Evolutionary conservation across 2,113 vertebrate genomes (phyloP), one percentile per base, ranked within the genome.

Genomic region (Albula goreensis): DNA sequence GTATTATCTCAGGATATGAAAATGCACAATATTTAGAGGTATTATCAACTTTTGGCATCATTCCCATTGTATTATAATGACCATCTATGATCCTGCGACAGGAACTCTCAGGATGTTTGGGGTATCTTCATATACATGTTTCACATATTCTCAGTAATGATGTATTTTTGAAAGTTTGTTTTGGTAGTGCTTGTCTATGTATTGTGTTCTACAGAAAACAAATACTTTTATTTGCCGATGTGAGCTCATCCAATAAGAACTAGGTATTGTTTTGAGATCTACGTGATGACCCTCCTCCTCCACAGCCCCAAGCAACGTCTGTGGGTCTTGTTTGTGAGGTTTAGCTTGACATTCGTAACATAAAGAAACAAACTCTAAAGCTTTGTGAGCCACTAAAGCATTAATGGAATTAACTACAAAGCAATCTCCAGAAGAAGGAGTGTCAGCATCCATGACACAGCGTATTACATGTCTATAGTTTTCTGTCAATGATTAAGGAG

Each of bases 401-500:
- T 74, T 22, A 31, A 9, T 7, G 70, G 70, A 10, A 25, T 8
- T 74, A 74, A 25, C 70, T 74, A n/a, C 9, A 1, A 10, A 22
- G 22, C 70, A 31, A 10, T 31, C 22, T 4, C 5, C 70, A 31
- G 22, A 74, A 74, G 17, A 22, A 0, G 70, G 22, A 74, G n/a
- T 10, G n/a, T 22, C n/a, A 9, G n/a, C 8, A 5, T 5, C 9
- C 70, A 74, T 79, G 63, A 82, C 50, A 6, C 41, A 50, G 25
- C 50, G 74, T 15, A 12, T 50, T 50, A 31, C 31, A 50, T 52
- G 63, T 63, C 60, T 25, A 63, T 82, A 74, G 63, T 86, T 82
- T 74, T 82, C 49, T 82, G 63, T 52, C 66, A 51, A 4, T 85
- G 66, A 85, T 85, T 53, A 78, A 63, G n/a, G 80, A 81, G 50